These are phyloP conservation scores for Urophycis tenuis DNA, from an alignment of 2,797 vertebrate species.

Conservation along the genomic window DNA sequence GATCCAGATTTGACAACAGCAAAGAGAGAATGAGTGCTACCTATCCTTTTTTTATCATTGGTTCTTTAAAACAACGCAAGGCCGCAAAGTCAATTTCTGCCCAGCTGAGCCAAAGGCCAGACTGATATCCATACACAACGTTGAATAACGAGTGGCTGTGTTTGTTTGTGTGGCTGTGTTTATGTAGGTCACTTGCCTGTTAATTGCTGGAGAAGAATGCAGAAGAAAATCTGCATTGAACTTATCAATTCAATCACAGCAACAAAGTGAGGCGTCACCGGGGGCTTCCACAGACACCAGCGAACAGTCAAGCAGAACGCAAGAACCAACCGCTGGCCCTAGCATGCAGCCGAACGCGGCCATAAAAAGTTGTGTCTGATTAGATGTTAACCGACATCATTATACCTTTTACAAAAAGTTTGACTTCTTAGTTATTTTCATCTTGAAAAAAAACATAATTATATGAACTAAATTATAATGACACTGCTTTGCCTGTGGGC, in stretches of 20 bases:
- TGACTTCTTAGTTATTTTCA: neutral
- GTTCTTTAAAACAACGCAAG: too few relatives aligned
- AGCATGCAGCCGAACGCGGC: neutral
- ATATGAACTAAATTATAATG: neutral
- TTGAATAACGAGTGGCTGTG: too few relatives aligned
- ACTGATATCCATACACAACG: too few relatives aligned
- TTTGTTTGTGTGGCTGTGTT: too few relatives aligned
- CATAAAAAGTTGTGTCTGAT: neutral
- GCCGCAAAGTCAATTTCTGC: too few relatives aligned
- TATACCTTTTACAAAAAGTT: neutral
- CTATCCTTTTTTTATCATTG: too few relatives aligned
- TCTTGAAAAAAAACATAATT: neutral
- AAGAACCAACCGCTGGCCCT: neutral
- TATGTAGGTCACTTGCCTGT: too few relatives aligned
- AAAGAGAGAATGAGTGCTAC: too few relatives aligned
- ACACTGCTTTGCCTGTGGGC: neutral
- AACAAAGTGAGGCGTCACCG: neutral
- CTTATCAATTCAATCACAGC: neutral
- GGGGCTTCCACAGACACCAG: neutral
- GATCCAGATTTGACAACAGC: too few relatives aligned
- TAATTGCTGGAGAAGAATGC: too few relatives aligned
- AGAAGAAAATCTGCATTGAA: neutral
- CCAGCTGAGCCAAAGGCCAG: too few relatives aligned
- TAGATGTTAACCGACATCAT: constrained; percentile 1
- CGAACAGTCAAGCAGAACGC: neutral